Evolutionary conservation across 2,888 invertebrate genomes (phyloP), one percentile per base, ranked within the genome.

Genomic region (Hesperia comma): DNA sequence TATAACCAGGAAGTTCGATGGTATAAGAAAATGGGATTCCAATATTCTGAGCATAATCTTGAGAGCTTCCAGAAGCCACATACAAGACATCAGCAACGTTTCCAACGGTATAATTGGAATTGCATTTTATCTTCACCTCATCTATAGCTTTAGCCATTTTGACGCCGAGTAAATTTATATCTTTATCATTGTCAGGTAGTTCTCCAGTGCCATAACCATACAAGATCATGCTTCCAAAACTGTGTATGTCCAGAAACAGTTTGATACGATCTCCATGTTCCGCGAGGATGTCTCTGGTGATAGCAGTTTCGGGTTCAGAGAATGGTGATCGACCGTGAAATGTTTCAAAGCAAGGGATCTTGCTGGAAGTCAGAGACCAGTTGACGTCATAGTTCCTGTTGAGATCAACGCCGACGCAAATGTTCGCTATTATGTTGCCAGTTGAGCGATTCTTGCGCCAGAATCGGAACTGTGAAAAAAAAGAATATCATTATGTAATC

Each of bases 361-460:
- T 72, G 75, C 93, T 93, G 10, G 93, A 90, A 0, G 94, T 95
- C 70, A 82, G 89, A 80, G 90, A 93, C 96, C 96, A 97, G 70
- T 93, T 88, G 76, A 94, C 94, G 66, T 94, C 96, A 76, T 95
- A 97, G 86, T 97, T 97, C 4, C 97, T 89, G 83, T 97, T 97
- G 0, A 94, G 94, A 77, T 97, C 97, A 0, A 94, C 94, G 15
- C 97, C 97, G 2, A 85, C 84, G 74, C 96, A 97, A 0, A 82
- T 4, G 14, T 43, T 33, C 0, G 84, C 73, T 17, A 79, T 78
- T 0, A 62, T 0, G 57, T 86, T 77, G 1, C 79, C 76, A 68
- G 83, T 75, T 0, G 94, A 93, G 0, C 95, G 93, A 0, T 95
- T 96, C 79, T 96, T 96, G 26, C 96, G 93, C 95, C 95, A 96